These are phyloP conservation scores for Malacosoma neustria DNA, from an alignment of 2,888 invertebrate genomes.

Conservation along the genomic window DNA sequence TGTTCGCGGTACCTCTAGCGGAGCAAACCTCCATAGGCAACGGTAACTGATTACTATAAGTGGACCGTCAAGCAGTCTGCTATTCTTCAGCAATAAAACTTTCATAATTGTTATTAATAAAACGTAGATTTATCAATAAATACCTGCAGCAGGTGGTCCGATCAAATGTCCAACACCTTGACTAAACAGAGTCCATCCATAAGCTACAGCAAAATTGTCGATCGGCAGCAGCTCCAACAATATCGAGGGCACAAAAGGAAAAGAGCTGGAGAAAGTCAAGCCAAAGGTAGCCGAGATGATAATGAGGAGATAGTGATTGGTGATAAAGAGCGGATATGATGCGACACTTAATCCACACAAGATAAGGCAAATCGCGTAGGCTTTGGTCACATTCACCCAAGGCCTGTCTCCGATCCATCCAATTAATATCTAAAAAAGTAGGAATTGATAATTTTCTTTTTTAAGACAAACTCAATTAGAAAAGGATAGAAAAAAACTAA, in stretches of 20 bases:
- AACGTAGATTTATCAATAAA: too few relatives aligned
- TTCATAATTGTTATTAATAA: too few relatives aligned
- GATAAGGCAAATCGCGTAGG: constrained; percentile 86
- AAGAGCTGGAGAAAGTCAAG: constrained; percentile 92
- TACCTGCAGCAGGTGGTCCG: constrained; percentile 94
- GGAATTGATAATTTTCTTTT: too few relatives aligned
- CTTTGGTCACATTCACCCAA: constrained; percentile 87
- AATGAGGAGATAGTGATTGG: constrained; percentile 61
- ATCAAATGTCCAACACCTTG: constrained; percentile 95
- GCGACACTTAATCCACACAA: constrained; percentile 77
- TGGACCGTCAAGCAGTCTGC: too few relatives aligned
- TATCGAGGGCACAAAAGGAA: constrained; percentile 92
- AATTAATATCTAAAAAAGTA: constrained; percentile 79
- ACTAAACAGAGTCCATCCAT: constrained; percentile 89
- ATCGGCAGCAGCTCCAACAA: constrained; percentile 91
- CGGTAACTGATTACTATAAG: too few relatives aligned
- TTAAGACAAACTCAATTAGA: too few relatives aligned
- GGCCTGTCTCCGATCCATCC: constrained; percentile 93
- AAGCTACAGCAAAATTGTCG: constrained; percentile 94
- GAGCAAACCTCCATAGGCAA: too few relatives aligned
- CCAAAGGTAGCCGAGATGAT: constrained; percentile 83
- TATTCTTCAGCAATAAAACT: too few relatives aligned
- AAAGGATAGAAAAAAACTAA: too few relatives aligned
- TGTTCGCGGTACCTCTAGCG: too few relatives aligned
- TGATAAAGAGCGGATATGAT: constrained; percentile 73